Evolutionary conservation across 2,888 invertebrate genomes (phyloP), one percentile per base, ranked within the genome.

Genomic region (Mythimna impura): DNA sequence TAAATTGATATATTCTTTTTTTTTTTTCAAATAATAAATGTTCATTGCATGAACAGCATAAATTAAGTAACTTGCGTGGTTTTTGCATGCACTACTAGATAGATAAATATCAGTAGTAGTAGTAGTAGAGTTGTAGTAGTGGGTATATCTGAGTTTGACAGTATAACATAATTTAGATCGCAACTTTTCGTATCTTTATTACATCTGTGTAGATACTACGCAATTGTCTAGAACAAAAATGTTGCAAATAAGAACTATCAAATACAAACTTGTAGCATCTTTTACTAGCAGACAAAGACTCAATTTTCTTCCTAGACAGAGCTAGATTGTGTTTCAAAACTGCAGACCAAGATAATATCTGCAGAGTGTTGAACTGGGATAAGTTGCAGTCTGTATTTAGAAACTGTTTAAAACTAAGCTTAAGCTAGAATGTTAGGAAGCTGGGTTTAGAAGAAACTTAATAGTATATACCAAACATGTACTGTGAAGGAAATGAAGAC

Each of bases 331-430:
- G 80, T 78, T 71, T 71, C 61, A 62, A 70, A 83, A 85, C 74
- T 66, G 85, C 74, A 81, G 55, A 68, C 76, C 34, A 66, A 81
- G 84, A 77, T 85, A 70, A 68, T 65, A 73, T 85, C 83, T 82
- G 67, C 58, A 65, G 71, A 71, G 61, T 63, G 82, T 71, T 73
- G 66, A 76, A 81, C 71, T 63, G 36, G 9, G 64, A 68, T 68
- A 85, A 86, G 71, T 73, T 55, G 17, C 22, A 36, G 65, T 67
- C 66, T 60, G 75, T 83, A 80, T 83, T 82, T 85, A 83, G 80
- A 73, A 82, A 82, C 66, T 75, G 71, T 75, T 85, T 73, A 60
- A 73, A 84, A 77, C 71, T 70, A 58, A 76, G 64, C 71, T 69
- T 60, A 62, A 69, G 71, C 66, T 67, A 36, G 40, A 62, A 52